A percentile compares a stretch with the other conserved stretches of the same genome.
Conservation (phyloP, 2,797 vertebrate genomes). For the Pseudomugil tenellus region DNA sequence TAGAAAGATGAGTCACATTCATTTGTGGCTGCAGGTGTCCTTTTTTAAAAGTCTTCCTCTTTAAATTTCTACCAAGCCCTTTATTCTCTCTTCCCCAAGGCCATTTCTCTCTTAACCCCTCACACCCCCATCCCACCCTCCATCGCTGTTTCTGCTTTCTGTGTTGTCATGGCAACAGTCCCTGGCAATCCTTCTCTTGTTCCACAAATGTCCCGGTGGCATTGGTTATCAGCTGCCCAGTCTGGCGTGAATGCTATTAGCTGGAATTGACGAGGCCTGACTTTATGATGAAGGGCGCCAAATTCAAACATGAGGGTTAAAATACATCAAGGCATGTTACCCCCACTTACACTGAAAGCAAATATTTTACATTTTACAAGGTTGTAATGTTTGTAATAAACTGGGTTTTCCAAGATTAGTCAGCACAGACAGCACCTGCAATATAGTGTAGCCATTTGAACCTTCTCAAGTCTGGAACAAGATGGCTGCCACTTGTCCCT, state of each 20-base stretch:
- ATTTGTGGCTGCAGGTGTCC: slow-evolving; percentile 41
- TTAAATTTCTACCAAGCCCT: slow-evolving; percentile 1
- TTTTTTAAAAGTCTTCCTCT: slow-evolving; percentile 2
- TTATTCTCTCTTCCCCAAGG: neutral
- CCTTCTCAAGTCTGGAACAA: neutral
- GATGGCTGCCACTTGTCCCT: too few species aligned
- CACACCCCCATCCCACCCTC: neutral
- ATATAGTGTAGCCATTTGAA: neutral
- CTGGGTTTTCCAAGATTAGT: neutral
- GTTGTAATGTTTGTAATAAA: neutral
- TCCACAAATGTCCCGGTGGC: slow-evolving; percentile 36
- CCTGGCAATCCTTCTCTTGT: slow-evolving; percentile 30
- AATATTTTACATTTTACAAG: neutral
- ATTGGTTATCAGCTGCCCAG: slow-evolving; percentile 49
- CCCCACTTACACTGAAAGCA: neutral
- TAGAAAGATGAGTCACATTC: slow-evolving; percentile 56
- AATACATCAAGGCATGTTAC: neutral
- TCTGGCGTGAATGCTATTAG: slow-evolving; percentile 49
- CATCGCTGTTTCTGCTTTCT: slow-evolving; percentile 12
- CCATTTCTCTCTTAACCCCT: neutral
- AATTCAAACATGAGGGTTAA: slow-evolving; percentile 16
- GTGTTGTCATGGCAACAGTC: slow-evolving; percentile 65
- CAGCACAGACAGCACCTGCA: neutral
- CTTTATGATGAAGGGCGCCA: slow-evolving; percentile 25
- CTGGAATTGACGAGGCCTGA: slow-evolving; percentile 32